A percentile compares a stretch with the other conserved stretches of the same genome.
These are phyloP conservation scores for Ennomos fuscantarius DNA, from an alignment of 2,888 invertebrate genomes.

Conservation along the genomic window DNA sequence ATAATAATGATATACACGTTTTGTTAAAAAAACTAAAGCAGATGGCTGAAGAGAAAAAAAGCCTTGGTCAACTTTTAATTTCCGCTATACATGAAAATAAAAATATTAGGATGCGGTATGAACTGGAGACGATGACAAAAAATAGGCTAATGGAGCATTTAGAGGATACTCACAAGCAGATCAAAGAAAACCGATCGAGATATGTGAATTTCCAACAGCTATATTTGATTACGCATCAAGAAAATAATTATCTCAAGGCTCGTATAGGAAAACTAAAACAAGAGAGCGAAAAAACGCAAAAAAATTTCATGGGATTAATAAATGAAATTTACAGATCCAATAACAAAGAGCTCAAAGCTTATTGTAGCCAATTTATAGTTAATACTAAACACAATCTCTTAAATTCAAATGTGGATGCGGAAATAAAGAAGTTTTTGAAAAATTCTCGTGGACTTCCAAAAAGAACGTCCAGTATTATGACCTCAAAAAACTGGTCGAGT, in stretches of 20 bases:
- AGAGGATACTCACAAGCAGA: conserved; percentile 60
- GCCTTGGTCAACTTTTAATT: conserved; percentile 59
- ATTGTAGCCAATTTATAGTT: conserved; percentile 68
- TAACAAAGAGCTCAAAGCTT: conserved; percentile 63
- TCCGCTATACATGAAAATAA: conserved; percentile 70
- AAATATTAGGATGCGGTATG: conserved; percentile 62
- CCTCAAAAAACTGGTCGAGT: conserved; percentile 33
- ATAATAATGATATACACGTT: conserved; percentile 42
- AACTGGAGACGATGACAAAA: conserved; percentile 65
- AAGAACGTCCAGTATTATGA: conserved; percentile 14
- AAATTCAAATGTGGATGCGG: conserved; percentile 59
- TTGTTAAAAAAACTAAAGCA: conserved; percentile 65
- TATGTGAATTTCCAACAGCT: conserved; percentile 70
- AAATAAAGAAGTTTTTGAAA: conserved; percentile 62
- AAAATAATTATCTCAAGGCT: conserved; percentile 67
- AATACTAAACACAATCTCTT: conserved; percentile 62
- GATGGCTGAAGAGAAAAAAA: conserved; percentile 61
- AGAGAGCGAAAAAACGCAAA: conserved; percentile 65
- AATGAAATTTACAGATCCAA: conserved; percentile 66
- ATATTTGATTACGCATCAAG: conserved; percentile 67
- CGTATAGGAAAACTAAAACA: conserved; percentile 59
- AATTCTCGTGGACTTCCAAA: conserved; percentile 36
- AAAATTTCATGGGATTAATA: conserved; percentile 61
- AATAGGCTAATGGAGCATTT: conserved; percentile 59
- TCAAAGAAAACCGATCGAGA: conserved; percentile 63